phyloP scores from a whole-genome alignment of 2,888 invertebrate genomes.

The Neoscelio sp. region DNA sequence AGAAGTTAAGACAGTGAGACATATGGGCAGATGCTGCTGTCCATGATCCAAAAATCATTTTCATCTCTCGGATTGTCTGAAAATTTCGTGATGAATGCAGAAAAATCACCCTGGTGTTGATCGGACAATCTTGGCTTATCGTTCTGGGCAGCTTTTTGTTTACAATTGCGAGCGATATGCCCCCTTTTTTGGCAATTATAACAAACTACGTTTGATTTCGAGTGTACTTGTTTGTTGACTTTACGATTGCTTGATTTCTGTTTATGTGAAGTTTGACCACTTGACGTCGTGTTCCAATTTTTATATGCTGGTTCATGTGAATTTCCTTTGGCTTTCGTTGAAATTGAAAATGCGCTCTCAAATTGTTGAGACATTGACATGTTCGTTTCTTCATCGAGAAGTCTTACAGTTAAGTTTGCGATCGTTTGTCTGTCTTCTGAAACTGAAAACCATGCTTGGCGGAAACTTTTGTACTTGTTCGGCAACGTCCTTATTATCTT shows the following conservation, averaged over 20 bases:
- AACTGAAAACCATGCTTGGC: constrained; percentile 52
- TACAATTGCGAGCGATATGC: constrained; percentile 25
- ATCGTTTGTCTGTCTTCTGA: constrained; percentile 43
- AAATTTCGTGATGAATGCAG: constrained; percentile 14
- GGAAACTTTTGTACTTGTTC: constrained; percentile 42
- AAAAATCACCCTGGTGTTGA: constrained; percentile 4
- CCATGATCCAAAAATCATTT: constrained; percentile 51
- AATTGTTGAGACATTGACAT: constrained; percentile 10
- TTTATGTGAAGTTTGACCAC: neutral
- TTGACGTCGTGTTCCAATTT: neutral
- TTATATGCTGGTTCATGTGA: neutral
- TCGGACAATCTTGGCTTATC: no score
- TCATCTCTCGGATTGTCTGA: neutral
- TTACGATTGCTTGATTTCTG: neutral
- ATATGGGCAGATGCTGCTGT: constrained; percentile 63
- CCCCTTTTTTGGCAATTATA: constrained; percentile 18
- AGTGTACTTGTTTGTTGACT: neutral
- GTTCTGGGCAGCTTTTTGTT: constrained; percentile 5
- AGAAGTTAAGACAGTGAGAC: constrained; percentile 48
- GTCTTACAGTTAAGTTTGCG: constrained; percentile 38
- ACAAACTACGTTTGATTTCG: neutral
- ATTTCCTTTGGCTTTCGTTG: neutral
- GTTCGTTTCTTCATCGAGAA: constrained; percentile 35
- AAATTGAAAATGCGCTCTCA: constrained; percentile 12
- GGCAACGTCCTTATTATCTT: constrained; percentile 48